These are phyloP conservation scores for Mus spretus DNA, from an alignment of 2,797 vertebrate genomes.

Conservation along the genomic window DNA sequence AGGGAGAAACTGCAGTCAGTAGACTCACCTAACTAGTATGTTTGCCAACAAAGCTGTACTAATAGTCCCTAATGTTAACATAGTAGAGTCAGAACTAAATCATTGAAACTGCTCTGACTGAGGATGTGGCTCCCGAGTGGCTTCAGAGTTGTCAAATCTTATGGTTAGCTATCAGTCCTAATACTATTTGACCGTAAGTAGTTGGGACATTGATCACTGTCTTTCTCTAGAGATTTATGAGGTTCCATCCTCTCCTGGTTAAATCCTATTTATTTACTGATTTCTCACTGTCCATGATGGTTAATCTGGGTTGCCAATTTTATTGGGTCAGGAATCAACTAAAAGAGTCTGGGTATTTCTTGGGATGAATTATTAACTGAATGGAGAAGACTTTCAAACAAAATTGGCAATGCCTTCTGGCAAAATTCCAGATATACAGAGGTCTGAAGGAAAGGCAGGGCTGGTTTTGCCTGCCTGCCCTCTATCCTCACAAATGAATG, in stretches of 20 bases:
- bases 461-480: not conserved
- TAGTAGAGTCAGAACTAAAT: not conserved
- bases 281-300: not conserved
- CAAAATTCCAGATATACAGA: not conserved
- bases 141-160: not conserved
- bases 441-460: not conserved
- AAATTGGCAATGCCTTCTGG: not conserved
- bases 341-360: not conserved
- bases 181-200: not conserved
- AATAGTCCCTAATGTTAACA: not conserved
- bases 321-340: not conserved
- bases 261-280: constrained; percentile 14
- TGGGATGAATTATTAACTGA: not conserved
- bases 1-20: not conserved
- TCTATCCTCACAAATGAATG: not conserved
- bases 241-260: not conserved
- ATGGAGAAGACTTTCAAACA: not conserved
- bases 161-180: not conserved
- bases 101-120: not conserved
- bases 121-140: not conserved
- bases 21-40: not conserved
- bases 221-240: constrained; percentile 28
- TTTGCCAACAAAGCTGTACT: not conserved
- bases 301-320: not conserved
- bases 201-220: not conserved